Percentiles rank a stretch among this genome's conserved stretches.
Evolutionary conservation across 2,113 vertebrate species (phyloP).

Genomic region (Pedetes capensis): DNA sequence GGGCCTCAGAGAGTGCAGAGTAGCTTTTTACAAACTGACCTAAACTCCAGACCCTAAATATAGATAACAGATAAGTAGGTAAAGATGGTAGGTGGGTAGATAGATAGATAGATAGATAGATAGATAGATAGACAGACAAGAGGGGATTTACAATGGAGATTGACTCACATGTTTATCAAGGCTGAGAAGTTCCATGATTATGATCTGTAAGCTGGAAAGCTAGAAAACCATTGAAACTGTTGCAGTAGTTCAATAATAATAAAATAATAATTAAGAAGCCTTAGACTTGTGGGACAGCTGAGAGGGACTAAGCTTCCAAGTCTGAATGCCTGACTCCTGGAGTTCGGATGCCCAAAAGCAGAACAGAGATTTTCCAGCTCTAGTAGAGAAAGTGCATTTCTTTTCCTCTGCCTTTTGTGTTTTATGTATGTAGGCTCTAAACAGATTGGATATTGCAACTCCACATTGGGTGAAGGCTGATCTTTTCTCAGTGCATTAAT

Average conservation of each 20-base stretch:
- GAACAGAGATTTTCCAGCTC: no score
- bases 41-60: no score
- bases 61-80: no score
- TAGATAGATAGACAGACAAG: background rate
- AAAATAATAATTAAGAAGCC: background rate
- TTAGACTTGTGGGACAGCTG: background rate
- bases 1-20: no score
- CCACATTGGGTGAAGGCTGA: background rate
- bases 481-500: background rate
- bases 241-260: background rate
- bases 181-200: background rate
- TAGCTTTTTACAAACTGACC: no score
- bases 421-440: background rate
- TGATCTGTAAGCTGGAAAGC: background rate
- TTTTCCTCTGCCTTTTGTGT: background rate
- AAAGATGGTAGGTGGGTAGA: no score
- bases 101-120: background rate
- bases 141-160: background rate
- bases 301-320: rapidly evolving
- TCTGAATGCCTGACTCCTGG: background rate
- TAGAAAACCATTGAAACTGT: background rate
- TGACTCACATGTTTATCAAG: no score
- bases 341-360: background rate
- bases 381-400: no score
- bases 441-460: background rate